phyloP scores from a whole-genome alignment of 2,113 vertebrate genomes.

The Calidris pygmaea region DNA sequence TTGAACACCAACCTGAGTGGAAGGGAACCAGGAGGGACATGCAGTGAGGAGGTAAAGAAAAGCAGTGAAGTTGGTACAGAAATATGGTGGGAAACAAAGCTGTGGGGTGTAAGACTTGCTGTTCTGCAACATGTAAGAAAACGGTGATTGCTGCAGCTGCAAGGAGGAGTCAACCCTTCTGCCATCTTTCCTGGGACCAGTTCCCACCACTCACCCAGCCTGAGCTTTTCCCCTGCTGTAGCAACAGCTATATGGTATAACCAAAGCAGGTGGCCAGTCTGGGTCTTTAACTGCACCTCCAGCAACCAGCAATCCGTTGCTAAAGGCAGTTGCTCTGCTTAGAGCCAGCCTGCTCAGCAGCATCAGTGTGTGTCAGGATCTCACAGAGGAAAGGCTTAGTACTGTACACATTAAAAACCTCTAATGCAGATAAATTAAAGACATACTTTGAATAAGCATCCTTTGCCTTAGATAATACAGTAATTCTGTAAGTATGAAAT shows the following conservation, averaged over 20 bases:
- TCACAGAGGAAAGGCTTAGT: neutral
- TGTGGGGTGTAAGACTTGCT: neutral
- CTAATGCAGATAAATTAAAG: neutral
- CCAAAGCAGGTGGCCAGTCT: neutral
- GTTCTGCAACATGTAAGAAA: neutral
- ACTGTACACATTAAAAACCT: neutral
- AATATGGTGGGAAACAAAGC: neutral
- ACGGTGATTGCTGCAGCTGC: neutral
- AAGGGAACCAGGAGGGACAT: neutral
- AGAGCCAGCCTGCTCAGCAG: neutral
- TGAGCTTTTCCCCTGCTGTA: neutral
- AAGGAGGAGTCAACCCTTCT: neutral
- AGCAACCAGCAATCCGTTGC: neutral
- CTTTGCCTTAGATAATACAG: neutral
- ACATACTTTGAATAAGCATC: neutral
- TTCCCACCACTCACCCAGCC: neutral
- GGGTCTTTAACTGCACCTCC: neutral
- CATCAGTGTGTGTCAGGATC: neutral
- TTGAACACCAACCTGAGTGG: neutral
- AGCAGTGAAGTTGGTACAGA: neutral
- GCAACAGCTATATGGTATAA: neutral
- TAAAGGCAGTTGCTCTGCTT: neutral
- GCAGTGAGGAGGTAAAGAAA: neutral
- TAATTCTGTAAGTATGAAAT: neutral
- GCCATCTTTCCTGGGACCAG: neutral